phyloP scores from a whole-genome alignment of 2,888 invertebrate genomes.

The Aricia artaxerxes region DNA sequence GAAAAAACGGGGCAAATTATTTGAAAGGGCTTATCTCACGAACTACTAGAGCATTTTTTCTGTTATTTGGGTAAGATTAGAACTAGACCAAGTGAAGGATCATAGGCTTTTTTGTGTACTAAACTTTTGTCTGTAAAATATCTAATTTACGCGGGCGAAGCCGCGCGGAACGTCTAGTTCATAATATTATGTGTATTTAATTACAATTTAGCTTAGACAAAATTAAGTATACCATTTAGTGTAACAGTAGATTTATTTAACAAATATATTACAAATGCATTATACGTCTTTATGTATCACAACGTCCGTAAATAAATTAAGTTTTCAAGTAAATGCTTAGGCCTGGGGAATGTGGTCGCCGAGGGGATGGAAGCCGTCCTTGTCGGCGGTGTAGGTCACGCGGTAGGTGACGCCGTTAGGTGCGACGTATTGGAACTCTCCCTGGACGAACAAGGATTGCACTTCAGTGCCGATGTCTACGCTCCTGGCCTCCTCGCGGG shows the following conservation, averaged over 20 bases:
- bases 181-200: no score
- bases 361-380: slow-evolving; percentile 76
- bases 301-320: not conserved
- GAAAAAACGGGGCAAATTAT: no score
- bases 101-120: no score
- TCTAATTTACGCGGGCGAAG: no score
- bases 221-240: not conserved
- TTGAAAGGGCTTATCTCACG: no score
- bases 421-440: slow-evolving; percentile 62
- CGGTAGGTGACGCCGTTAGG: slow-evolving; percentile 70
- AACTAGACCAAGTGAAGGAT: no score
- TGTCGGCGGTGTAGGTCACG: slow-evolving; percentile 74
- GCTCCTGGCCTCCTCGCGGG: slow-evolving; percentile 23
- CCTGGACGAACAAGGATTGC: slow-evolving; percentile 55
- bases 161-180: no score
- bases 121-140: no score
- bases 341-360: slow-evolving; percentile 57
- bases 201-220: not conserved
- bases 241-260: not conserved
- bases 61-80: no score
- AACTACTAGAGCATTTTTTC: no score
- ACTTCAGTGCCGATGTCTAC: slow-evolving; percentile 56
- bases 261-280: not conserved
- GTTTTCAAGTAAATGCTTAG: slow-evolving; percentile 7
- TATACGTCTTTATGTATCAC: not conserved